Percentiles rank a stretch among this genome's conserved stretches.
Evolutionary conservation across 2,888 invertebrate genomes (phyloP).

Genomic region (Leptarthrus brevirostris): DNA sequence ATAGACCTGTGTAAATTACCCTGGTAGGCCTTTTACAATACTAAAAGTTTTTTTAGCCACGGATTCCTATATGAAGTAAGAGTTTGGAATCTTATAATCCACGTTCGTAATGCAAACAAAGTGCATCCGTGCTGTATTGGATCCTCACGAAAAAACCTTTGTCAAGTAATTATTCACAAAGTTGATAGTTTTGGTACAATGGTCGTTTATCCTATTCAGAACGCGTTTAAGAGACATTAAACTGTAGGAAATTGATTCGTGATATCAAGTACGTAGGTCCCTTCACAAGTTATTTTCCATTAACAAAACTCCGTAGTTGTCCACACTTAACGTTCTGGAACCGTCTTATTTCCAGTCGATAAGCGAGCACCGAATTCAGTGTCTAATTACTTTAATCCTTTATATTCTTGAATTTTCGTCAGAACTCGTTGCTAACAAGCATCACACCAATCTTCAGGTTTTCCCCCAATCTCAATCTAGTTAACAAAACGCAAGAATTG

Average conservation of each 20-base stretch:
- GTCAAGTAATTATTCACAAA: constrained; percentile 19
- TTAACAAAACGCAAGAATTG: background rate
- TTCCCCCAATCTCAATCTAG: constrained; percentile 9
- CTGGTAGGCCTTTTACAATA: too few relatives aligned
- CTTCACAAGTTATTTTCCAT: constrained; percentile 30
- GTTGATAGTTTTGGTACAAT: constrained; percentile 12
- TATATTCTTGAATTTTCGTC: background rate
- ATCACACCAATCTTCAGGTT: background rate
- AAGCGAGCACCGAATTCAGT: constrained; percentile 5
- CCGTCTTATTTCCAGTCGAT: background rate
- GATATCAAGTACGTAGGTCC: constrained; percentile 9
- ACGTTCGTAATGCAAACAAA: too few relatives aligned
- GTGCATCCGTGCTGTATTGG: constrained; percentile 19
- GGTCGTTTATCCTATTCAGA: constrained; percentile 40
- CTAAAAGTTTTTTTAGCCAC: too few relatives aligned
- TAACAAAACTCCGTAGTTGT: background rate
- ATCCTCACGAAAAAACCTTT: background rate
- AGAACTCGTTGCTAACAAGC: constrained; percentile 13
- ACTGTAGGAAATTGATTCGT: constrained; percentile 41
- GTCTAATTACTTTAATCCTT: constrained; percentile 31
- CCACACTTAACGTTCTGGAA: background rate
- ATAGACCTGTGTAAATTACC: too few relatives aligned
- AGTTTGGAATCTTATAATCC: too few relatives aligned
- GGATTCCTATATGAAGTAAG: too few relatives aligned
- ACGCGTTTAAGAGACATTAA: constrained; percentile 34